A percentile compares a stretch with the other conserved stretches of the same genome.
phyloP scores from a whole-genome alignment of 2,888 invertebrate species.

The Sthenelais limicola region DNA sequence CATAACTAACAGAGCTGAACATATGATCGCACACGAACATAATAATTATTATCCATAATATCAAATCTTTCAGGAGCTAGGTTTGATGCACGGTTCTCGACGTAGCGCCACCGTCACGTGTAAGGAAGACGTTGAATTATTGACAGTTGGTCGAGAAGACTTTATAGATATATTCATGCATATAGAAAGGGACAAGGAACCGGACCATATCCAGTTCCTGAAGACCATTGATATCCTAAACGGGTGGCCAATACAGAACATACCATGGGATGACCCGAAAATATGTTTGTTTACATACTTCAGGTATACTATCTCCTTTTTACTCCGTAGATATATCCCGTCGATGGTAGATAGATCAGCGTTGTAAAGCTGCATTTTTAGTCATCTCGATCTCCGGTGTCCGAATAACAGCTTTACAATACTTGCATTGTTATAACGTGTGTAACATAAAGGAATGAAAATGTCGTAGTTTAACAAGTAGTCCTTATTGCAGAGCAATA shows the following conservation, averaged over 20 bases:
- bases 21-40: no score
- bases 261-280: slow-evolving; percentile 67
- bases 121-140: slow-evolving; percentile 74
- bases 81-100: slow-evolving; percentile 67
- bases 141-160: slow-evolving; percentile 80
- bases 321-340: neutral
- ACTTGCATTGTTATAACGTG: no score
- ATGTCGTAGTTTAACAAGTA: no score
- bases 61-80: slow-evolving; percentile 66
- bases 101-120: slow-evolving; percentile 70
- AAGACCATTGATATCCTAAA: slow-evolving; percentile 59
- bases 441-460: no score
- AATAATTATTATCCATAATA: no score
- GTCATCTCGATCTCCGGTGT: no score
- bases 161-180: slow-evolving; percentile 74
- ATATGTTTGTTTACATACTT: slow-evolving; percentile 69
- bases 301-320: slow-evolving; percentile 55
- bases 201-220: slow-evolving; percentile 69
- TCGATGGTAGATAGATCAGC: no score
- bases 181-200: slow-evolving; percentile 63
- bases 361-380: no score
- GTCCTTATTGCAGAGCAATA: no score
- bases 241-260: slow-evolving; percentile 66
- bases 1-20: no score
- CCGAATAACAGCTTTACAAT: no score